Evolutionary conservation across 2,888 invertebrate species (phyloP).

Genomic region (Nebria brevicollis): DNA sequence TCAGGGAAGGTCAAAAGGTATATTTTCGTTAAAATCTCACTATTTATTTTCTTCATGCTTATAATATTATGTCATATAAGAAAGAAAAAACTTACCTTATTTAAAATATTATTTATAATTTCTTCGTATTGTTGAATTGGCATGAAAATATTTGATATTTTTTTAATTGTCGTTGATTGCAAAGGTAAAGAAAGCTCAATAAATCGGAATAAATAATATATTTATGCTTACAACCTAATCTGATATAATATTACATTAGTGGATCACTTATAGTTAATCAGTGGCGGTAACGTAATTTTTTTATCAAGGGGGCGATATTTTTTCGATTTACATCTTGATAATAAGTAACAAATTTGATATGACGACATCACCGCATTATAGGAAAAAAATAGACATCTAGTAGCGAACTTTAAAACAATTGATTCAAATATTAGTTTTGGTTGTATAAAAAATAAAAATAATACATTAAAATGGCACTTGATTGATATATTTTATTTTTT

Average conservation of each 20-base stretch:
- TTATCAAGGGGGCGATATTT: background rate
- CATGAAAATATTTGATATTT: too few species aligned
- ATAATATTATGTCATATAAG: too few species aligned
- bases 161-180: too few species aligned
- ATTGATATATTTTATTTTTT: conserved; percentile 21
- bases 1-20: too few species aligned
- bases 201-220: conserved; percentile 59
- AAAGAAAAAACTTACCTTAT: too few species aligned
- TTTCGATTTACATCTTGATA: conserved; percentile 39
- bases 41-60: too few species aligned
- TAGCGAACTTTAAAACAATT: background rate
- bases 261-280: conserved; percentile 55
- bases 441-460: background rate
- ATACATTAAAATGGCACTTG: conserved; percentile 12
- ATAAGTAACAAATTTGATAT: conserved; percentile 38
- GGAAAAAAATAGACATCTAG: background rate
- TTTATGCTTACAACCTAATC: conserved; percentile 57
- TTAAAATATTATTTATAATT: too few species aligned
- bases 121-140: too few species aligned
- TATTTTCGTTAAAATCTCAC: too few species aligned
- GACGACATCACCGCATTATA: conserved; percentile 31
- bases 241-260: conserved; percentile 57
- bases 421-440: background rate
- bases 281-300: conserved; percentile 43
- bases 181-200: background rate